A percentile compares a stretch with the other conserved stretches of the same genome.
Conservation (phyloP, 2,797 vertebrate genomes). For the Oreochromis mossambicus region DNA sequence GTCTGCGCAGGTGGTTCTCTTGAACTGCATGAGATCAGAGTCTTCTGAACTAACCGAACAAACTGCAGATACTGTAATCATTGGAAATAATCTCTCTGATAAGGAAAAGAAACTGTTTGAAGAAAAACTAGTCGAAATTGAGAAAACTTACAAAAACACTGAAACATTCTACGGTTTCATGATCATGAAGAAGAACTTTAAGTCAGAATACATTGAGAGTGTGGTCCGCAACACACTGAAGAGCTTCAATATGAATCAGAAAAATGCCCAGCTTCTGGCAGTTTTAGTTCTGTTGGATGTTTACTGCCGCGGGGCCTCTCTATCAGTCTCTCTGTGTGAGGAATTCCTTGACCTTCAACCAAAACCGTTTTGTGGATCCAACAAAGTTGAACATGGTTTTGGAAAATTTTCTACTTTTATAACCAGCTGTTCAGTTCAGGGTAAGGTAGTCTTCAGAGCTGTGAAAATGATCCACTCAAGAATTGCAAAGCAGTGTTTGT, state of each 20-base stretch:
- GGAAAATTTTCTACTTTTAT: constrained; percentile 64
- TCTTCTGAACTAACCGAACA: neutral
- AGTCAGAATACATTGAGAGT: constrained; percentile 50
- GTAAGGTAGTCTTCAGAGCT: constrained; percentile 39
- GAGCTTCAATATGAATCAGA: constrained; percentile 54
- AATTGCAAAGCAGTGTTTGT: constrained; percentile 59
- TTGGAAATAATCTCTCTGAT: constrained; percentile 59
- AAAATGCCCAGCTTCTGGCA: constrained; percentile 62
- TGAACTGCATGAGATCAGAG: no score
- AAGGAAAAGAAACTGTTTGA: constrained; percentile 57
- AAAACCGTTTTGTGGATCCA: constrained; percentile 37
- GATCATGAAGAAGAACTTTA: constrained; percentile 73
- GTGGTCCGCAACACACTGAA: constrained; percentile 65
- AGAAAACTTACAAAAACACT: constrained; percentile 46
- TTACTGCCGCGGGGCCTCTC: constrained; percentile 47
- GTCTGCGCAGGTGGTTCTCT: constrained; percentile 55
- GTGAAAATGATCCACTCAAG: constrained; percentile 60
- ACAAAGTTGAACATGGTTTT: constrained; percentile 55
- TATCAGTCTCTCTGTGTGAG: constrained; percentile 68
- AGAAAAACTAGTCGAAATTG: constrained; percentile 59
- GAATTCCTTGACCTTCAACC: constrained; percentile 59
- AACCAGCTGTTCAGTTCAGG: constrained; percentile 14
- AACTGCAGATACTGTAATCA: constrained; percentile 43
- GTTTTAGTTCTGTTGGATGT: constrained; percentile 59
- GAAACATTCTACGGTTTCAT: constrained; percentile 76